Evolutionary conservation across 2,888 invertebrate species (phyloP).

Genomic region (Fragum fragum): DNA sequence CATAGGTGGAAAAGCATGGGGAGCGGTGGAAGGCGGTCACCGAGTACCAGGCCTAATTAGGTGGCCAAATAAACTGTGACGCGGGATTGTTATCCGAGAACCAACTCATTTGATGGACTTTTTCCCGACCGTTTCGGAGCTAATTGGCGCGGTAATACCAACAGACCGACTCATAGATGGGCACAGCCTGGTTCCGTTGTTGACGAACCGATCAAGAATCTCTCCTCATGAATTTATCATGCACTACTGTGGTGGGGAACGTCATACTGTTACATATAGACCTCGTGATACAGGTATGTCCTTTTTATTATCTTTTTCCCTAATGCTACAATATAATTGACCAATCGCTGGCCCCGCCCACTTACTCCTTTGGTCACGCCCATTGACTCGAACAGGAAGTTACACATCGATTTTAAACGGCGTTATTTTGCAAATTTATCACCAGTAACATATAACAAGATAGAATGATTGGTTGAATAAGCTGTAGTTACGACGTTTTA

Average conservation of each 20-base stretch:
- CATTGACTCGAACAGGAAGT: no score
- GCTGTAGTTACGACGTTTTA: no score
- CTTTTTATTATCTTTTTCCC: no score
- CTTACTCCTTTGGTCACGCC: no score
- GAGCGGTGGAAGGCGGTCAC: constrained; percentile 84
- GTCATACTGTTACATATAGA: constrained; percentile 76
- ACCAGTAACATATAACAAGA: no score
- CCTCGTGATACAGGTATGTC: constrained; percentile 45
- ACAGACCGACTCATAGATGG: constrained; percentile 82
- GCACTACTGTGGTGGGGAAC: constrained; percentile 84
- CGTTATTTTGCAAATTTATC: no score
- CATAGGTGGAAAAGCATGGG: constrained; percentile 83
- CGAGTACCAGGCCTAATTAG: constrained; percentile 80
- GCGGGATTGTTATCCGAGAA: constrained; percentile 7
- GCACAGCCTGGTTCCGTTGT: constrained; percentile 78
- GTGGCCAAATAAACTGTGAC: constrained; percentile 18
- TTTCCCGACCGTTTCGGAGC: constrained; percentile 80
- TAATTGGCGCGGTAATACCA: constrained; percentile 70
- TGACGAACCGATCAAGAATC: constrained; percentile 60
- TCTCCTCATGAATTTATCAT: constrained; percentile 82
- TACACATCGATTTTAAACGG: no score
- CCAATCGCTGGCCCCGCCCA: no score
- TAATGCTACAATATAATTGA: no score
- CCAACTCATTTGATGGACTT: constrained; percentile 84
- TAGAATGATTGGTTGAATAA: no score